Percentiles rank a stretch among this genome's conserved stretches.
These are phyloP conservation scores for Cetoscarus ocellatus DNA, from an alignment of 2,797 vertebrate genomes.

Conservation along the genomic window DNA sequence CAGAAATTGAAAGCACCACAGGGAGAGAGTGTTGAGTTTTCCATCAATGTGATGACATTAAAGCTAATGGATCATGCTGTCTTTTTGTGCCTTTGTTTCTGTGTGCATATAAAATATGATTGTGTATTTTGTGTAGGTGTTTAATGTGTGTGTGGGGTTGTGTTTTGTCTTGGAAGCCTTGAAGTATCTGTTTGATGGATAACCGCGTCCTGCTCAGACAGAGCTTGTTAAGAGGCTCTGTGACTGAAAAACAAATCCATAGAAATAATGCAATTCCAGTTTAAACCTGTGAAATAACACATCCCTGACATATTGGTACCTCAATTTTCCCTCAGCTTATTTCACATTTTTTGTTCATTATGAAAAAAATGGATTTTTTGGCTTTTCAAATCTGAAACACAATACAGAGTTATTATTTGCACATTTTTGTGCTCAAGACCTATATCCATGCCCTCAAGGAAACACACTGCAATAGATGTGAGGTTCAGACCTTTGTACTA, in stretches of 20 bases:
- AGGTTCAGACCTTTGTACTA: slow-evolving; percentile 7
- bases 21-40: neutral
- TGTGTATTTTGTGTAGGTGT: slow-evolving; percentile 16
- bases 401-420: neutral
- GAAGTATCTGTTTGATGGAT: slow-evolving; percentile 31
- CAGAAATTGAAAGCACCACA: slow-evolving; percentile 2
- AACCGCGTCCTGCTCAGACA: neutral
- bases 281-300: slow-evolving; percentile 22
- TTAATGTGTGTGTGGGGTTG: neutral
- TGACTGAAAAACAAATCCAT: slow-evolving; percentile 31
- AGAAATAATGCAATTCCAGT: slow-evolving; percentile 16
- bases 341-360: neutral
- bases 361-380: neutral
- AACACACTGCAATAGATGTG: neutral
- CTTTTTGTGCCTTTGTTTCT: neutral
- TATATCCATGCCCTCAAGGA: slow-evolving; percentile 8
- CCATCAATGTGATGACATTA: neutral
- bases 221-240: slow-evolving; percentile 25
- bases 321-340: neutral
- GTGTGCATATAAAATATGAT: neutral
- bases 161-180: slow-evolving; percentile 22
- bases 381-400: neutral
- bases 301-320: neutral
- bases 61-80: neutral
- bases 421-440: slow-evolving; percentile 7